Conservation (phyloP, 2,888 invertebrate genomes). For the Euphydryas editha region DNA sequence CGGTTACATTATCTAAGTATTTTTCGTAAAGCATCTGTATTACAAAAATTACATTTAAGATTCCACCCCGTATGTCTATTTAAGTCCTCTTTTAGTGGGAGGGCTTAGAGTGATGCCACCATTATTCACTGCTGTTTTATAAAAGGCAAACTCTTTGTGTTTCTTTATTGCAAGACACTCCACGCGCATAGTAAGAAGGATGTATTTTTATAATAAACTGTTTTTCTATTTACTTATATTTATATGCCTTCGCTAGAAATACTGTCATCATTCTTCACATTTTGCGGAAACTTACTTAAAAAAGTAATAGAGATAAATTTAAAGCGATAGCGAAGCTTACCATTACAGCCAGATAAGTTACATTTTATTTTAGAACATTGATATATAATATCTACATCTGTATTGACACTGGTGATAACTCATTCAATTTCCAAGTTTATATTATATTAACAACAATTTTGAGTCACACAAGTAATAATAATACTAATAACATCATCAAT, state of each 20-base stretch:
- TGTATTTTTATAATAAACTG: slow-evolving; percentile 29
- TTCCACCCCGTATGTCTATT: slow-evolving; percentile 27
- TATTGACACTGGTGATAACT: too few species aligned
- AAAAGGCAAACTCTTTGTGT: slow-evolving; percentile 41
- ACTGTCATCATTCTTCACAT: not conserved
- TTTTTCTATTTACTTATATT: slow-evolving; percentile 25
- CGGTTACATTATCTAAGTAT: slow-evolving; percentile 8
- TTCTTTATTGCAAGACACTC: slow-evolving; percentile 36
- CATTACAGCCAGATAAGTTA: too few species aligned
- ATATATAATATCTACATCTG: too few species aligned
- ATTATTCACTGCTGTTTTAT: slow-evolving; percentile 36
- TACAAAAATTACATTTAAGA: slow-evolving; percentile 24
- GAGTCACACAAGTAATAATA: too few species aligned
- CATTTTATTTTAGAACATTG: too few species aligned
- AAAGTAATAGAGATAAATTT: not conserved
- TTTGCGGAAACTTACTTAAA: not conserved
- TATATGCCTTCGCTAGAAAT: slow-evolving; percentile 16
- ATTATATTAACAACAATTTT: too few species aligned
- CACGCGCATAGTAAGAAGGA: slow-evolving; percentile 28
- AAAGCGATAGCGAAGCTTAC: too few species aligned
- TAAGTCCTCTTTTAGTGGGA: slow-evolving; percentile 33
- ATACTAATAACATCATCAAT: slow-evolving; percentile 18
- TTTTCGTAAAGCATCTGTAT: not conserved
- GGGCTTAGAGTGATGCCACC: slow-evolving; percentile 37
- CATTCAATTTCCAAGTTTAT: too few species aligned